Evolutionary conservation across 1,140 invertebrate species (phyloP).

Genomic region (Drosophila teissieri): DNA sequence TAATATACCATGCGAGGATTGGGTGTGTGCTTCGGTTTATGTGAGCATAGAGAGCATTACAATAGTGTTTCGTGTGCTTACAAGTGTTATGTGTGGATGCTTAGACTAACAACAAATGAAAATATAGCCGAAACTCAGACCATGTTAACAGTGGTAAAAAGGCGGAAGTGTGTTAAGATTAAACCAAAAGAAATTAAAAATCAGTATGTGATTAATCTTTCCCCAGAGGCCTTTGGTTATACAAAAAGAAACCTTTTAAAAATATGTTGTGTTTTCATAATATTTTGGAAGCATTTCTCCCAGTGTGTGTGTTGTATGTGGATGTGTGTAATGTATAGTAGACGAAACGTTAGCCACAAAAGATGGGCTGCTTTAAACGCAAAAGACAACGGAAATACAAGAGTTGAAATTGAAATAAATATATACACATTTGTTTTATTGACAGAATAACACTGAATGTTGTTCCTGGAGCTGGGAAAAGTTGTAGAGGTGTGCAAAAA

Average conservation of each 20-base stretch:
- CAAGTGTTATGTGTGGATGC: constrained; percentile 38
- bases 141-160: constrained; percentile 37
- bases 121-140: constrained; percentile 39
- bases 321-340: background rate
- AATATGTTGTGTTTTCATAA: constrained; percentile 1
- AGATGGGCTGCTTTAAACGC: constrained; percentile 12
- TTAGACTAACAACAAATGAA: constrained; percentile 53
- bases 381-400: constrained; percentile 11
- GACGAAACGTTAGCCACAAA: constrained; percentile 29
- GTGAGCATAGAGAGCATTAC: constrained; percentile 17
- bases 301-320: constrained; percentile 3
- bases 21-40: constrained; percentile 15
- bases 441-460: constrained; percentile 20
- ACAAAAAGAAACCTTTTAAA: constrained; percentile 14
- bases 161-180: constrained; percentile 11
- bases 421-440: background rate
- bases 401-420: constrained; percentile 3
- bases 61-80: constrained; percentile 7
- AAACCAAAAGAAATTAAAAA: constrained; percentile 37
- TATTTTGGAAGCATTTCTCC: background rate
- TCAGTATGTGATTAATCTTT: constrained; percentile 83
- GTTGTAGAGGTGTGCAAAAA: constrained; percentile 18
- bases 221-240: constrained; percentile 79
- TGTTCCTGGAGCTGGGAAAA: constrained; percentile 22
- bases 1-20: constrained; percentile 59